Conservation (phyloP, 2,888 invertebrate genomes). For the Galeruca laticollis region DNA sequence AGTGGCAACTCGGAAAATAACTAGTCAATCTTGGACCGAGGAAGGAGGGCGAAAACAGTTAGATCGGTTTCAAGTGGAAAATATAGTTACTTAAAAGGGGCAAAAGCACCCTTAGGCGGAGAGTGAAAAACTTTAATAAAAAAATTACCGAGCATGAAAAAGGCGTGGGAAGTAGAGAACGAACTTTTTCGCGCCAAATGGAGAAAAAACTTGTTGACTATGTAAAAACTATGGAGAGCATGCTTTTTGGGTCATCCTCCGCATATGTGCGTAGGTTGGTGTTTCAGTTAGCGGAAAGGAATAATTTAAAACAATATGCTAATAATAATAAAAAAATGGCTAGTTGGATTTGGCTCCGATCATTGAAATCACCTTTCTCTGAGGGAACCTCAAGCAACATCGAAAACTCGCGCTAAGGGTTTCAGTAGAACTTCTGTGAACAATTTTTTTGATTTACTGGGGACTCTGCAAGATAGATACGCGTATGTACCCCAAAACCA, state of each 20-base stretch:
- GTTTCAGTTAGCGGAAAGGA: constrained; percentile 18
- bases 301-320: constrained; percentile 23
- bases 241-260: too few species aligned
- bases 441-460: too few species aligned
- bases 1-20: neutral
- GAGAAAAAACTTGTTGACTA: neutral
- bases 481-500: too few species aligned
- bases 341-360: constrained; percentile 21
- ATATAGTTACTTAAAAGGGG: too few species aligned
- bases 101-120: neutral
- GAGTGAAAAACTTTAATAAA: neutral
- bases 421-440: neutral
- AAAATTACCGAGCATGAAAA: neutral
- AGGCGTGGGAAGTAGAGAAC: neutral
- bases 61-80: neutral
- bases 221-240: too few species aligned
- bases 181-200: neutral
- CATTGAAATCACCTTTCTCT: constrained; percentile 5
- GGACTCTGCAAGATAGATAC: too few species aligned
- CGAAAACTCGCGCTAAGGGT: constrained; percentile 19
- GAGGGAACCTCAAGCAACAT: constrained; percentile 18
- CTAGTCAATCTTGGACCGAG: neutral
- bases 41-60: neutral
- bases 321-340: constrained; percentile 27
- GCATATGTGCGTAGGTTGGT: constrained; percentile 23